A percentile compares a stretch with the other conserved stretches of the same genome.
Evolutionary conservation across 2,888 invertebrate genomes (phyloP).

Genomic region (Cosmia pyralina): DNA sequence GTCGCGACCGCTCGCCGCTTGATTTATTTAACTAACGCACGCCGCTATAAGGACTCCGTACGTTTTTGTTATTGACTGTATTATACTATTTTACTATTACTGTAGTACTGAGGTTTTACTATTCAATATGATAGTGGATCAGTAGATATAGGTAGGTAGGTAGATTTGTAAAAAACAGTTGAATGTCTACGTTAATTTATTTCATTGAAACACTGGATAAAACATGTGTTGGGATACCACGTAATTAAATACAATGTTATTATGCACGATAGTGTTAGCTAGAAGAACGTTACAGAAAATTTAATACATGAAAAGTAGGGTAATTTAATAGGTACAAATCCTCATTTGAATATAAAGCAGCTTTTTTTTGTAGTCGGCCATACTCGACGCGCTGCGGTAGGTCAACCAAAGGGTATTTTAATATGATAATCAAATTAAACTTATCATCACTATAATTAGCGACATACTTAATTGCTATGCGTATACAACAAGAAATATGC

Average conservation of each 20-base stretch:
- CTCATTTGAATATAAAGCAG: slow-evolving; percentile 31
- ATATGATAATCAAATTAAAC: slow-evolving; percentile 66
- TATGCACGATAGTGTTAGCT: background rate
- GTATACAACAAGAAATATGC: slow-evolving; percentile 66
- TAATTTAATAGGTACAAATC: slow-evolving; percentile 4
- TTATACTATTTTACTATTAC: slow-evolving; percentile 42
- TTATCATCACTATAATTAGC: slow-evolving; percentile 71
- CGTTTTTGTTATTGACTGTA: slow-evolving; percentile 77
- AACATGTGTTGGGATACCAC: background rate
- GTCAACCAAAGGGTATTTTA: slow-evolving; percentile 65
- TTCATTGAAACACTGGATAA: background rate
- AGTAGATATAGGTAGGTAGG: background rate
- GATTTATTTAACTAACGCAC: slow-evolving; percentile 82
- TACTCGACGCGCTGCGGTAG: slow-evolving; percentile 74
- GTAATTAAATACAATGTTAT: slow-evolving; percentile 25
- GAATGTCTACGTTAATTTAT: background rate
- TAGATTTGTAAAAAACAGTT: background rate
- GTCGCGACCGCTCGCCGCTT: slow-evolving; percentile 74
- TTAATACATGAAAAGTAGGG: background rate
- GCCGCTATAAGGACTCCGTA: slow-evolving; percentile 71
- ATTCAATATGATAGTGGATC: background rate
- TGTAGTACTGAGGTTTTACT: slow-evolving; percentile 3
- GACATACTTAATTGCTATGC: slow-evolving; percentile 62
- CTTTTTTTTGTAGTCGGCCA: slow-evolving; percentile 18
- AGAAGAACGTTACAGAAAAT: slow-evolving; percentile 1